Conservation (phyloP, 2,888 invertebrate genomes). For the Nomada fabriciana region DNA sequence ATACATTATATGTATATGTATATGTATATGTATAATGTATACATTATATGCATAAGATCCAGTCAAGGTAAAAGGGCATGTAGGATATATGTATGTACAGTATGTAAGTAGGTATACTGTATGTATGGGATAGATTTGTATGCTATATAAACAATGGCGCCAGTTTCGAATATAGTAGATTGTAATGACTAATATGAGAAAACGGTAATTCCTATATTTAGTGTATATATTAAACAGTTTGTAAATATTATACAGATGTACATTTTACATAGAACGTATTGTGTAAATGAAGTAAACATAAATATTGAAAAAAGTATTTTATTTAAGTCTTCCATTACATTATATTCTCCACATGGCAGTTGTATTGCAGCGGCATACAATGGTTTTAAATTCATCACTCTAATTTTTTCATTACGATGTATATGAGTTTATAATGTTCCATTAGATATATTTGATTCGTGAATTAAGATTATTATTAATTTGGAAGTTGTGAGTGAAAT, state of each 20-base stretch:
- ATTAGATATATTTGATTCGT: constrained; percentile 58
- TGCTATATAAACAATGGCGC: background rate
- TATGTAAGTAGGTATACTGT: too few relatives aligned
- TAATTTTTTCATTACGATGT: constrained; percentile 59
- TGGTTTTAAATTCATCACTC: constrained; percentile 50
- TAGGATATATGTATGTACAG: too few relatives aligned
- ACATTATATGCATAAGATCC: background rate
- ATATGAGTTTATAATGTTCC: constrained; percentile 65
- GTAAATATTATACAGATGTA: background rate
- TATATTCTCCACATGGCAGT: constrained; percentile 67
- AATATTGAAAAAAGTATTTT: constrained; percentile 71
- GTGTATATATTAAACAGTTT: background rate
- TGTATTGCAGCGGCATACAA: constrained; percentile 65
- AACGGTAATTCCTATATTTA: background rate
- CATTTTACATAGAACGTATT: background rate
- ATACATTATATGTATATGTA: background rate
- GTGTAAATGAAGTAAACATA: background rate
- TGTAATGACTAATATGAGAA: background rate
- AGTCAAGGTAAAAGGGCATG: too few relatives aligned
- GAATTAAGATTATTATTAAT: constrained; percentile 56
- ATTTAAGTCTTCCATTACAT: constrained; percentile 66
- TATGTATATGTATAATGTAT: too few relatives aligned
- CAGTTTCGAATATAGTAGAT: background rate
- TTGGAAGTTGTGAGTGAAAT: constrained; percentile 62
- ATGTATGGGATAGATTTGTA: background rate